Evolutionary conservation across 1,140 invertebrate species (phyloP).

Genomic region (Drosophila novamexicana): DNA sequence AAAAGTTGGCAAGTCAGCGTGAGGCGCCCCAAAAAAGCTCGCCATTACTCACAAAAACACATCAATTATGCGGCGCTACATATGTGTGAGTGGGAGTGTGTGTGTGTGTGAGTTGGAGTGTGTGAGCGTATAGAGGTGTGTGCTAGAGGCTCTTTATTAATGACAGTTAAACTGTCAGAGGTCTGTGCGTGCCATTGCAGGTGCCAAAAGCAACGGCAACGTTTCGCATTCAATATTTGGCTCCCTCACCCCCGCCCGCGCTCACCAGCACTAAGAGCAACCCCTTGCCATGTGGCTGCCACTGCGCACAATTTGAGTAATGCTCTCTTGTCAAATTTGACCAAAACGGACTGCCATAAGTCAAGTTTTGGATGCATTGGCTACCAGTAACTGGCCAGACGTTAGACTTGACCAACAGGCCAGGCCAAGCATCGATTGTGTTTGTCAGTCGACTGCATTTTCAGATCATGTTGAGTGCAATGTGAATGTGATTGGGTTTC

Average conservation of each 20-base stretch:
- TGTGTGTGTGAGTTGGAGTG: conserved; percentile 3
- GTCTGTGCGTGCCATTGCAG: conserved; percentile 73
- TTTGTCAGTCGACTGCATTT: conserved; percentile 5
- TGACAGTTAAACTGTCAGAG: conserved; percentile 81
- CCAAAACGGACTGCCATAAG: conserved; percentile 67
- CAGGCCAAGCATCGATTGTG: conserved; percentile 11
- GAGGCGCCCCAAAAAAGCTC: conserved; percentile 55
- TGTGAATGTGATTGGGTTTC: not conserved
- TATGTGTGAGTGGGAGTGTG: conserved; percentile 39
- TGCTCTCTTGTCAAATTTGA: conserved; percentile 72
- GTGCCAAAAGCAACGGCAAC: conserved; percentile 54
- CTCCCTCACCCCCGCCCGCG: not conserved
- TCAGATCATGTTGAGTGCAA: conserved; percentile 6
- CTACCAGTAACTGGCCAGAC: not conserved
- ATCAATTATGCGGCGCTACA: conserved; percentile 70
- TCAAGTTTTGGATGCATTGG: conserved; percentile 63
- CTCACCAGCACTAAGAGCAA: conserved; percentile 4
- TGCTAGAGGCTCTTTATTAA: conserved; percentile 70
- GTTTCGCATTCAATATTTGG: conserved; percentile 3
- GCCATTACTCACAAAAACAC: conserved; percentile 80
- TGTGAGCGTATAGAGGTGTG: conserved; percentile 9
- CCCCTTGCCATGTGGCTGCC: conserved; percentile 16
- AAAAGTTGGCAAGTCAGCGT: conserved; percentile 74
- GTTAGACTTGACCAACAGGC: not conserved
- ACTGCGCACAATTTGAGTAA: conserved; percentile 63